Evolutionary conservation across 2,113 vertebrate species (phyloP).

Genomic region (Talpa occidentalis): DNA sequence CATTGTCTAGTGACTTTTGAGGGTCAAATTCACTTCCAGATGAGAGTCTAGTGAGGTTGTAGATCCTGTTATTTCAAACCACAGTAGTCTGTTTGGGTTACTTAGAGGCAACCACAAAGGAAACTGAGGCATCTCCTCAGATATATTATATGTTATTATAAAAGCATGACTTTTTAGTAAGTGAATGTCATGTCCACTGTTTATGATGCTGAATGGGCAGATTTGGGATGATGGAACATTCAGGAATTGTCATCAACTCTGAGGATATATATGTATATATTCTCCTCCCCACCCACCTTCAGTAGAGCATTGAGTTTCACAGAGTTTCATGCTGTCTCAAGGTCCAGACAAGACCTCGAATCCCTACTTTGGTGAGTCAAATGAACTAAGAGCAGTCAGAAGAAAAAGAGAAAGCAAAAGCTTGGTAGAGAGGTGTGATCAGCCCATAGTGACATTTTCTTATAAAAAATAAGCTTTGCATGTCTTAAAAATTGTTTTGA

Average conservation of each 20-base stretch:
- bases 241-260: neutral
- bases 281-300: neutral
- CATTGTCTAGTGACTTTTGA: neutral
- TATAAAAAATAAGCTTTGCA: neutral
- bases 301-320: neutral
- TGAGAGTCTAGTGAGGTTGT: neutral
- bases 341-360: neutral
- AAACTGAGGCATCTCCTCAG: neutral
- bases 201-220: neutral
- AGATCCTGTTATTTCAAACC: neutral
- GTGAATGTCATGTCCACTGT: neutral
- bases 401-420: conserved; percentile 32
- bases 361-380: neutral
- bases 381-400: neutral
- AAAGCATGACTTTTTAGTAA: neutral
- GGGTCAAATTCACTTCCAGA: neutral
- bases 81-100: neutral
- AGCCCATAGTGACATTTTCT: neutral
- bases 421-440: neutral
- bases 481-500: neutral
- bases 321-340: neutral
- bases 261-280: neutral
- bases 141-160: neutral
- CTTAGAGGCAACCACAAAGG: neutral
- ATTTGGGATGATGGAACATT: neutral